Evolutionary conservation across 1,140 invertebrate genomes (phyloP), one percentile per base, ranked within the genome.

Genomic region (Pollicipes pollicipes): DNA sequence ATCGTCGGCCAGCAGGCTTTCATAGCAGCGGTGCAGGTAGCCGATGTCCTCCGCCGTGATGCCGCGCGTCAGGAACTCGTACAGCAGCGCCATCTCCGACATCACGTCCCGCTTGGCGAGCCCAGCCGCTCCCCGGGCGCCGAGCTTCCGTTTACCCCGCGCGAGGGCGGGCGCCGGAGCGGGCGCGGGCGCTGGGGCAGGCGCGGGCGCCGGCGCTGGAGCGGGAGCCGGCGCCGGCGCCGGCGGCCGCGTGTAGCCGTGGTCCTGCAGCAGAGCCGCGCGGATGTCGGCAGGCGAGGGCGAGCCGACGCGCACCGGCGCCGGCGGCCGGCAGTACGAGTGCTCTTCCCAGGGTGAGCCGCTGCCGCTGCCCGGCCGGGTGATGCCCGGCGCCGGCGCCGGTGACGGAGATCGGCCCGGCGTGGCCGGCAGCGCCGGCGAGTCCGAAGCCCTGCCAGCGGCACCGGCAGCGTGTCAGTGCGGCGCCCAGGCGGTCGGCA

Each of bases 1-100:
- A 79, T 95, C 91, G 77, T 95, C 89, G 1, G 88, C 86, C 67
- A 97, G 81, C 78, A 97, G 81, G 67, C 87, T 84, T 72, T 95
- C 90, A 78, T 97, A 97, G 68, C 89, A 90, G 74, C 84, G 81
- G 76, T 90, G 88, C 71, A 97, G 81, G 78, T 89, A 94, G 66
- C 86, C 83, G 66, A 95, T 88, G 80, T 98, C 95, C 81, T 98
- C 95, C 3, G 83, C 79, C 78, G 97, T 94, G 75, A 98, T 90
- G 27, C 94, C 91, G 71, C 87, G 85, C 0, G 88, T 90, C 29
- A 95, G 83, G 79, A 94, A 95, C 76, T 91, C 88, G 79, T 90
- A 94, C 70, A 93, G 81, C 71, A 92, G 83, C 66, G 85, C 83
- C 86, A 91, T 88, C 79, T 94, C 90, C 4, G 84, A 83, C 77